Conservation (phyloP, 2,113 vertebrate genomes). For the Elgaria multicarinata region DNA sequence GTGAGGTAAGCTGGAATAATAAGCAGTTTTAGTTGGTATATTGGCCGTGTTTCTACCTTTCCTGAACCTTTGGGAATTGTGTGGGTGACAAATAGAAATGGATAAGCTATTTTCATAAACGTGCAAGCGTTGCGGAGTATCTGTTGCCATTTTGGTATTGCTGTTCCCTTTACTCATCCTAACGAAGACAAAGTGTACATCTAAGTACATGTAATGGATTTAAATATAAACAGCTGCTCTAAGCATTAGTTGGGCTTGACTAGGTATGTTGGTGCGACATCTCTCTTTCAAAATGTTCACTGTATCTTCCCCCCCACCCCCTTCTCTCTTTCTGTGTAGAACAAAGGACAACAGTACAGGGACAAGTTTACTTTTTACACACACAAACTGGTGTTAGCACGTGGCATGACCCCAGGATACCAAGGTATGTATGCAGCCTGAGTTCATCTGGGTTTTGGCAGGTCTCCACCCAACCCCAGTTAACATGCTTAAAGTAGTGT, state of each 20-base stretch:
- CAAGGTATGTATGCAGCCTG: constrained; percentile 78
- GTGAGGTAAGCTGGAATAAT: neutral
- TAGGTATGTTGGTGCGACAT: neutral
- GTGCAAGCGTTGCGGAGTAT: no score
- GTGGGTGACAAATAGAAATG: neutral
- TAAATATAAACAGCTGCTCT: neutral
- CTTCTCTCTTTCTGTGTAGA: constrained; percentile 68
- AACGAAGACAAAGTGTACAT: neutral
- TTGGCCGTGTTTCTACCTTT: neutral
- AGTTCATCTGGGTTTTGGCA: rapidly evolving
- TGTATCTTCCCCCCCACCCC: neutral
- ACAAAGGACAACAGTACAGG: constrained; percentile 94
- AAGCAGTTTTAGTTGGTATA: neutral
- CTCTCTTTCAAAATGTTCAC: neutral
- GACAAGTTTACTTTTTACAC: constrained; percentile 97
- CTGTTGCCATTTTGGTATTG: neutral
- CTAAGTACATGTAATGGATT: neutral
- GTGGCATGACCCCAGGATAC: constrained; percentile 97
- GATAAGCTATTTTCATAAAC: neutral
- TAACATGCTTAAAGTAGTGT: neutral
- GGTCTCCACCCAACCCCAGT: neutral
- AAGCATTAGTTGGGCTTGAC: neutral
- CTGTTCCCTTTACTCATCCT: neutral
- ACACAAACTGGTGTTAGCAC: constrained; percentile 98
- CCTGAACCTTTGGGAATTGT: neutral